Evolutionary conservation across 2,888 invertebrate genomes (phyloP).

Genomic region (Phrixothrix hirtus): DNA sequence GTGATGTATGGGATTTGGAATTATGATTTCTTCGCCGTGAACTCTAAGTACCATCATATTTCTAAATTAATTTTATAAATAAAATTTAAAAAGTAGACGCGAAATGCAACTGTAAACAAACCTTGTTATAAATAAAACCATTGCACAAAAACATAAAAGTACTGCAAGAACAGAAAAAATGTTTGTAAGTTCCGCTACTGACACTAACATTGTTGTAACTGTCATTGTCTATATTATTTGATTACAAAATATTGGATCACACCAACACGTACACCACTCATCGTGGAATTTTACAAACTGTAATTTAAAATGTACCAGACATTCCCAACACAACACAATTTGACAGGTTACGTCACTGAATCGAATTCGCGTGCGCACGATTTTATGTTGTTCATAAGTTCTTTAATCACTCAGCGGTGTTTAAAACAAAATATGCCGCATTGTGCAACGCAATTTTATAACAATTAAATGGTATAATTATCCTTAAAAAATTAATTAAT

Average conservation of each 20-base stretch:
- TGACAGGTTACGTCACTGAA: conserved; percentile 27
- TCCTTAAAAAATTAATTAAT: background rate
- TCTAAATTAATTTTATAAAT: conserved; percentile 59
- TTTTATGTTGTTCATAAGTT: background rate
- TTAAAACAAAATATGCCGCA: too few relatives aligned
- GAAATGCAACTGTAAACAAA: too few relatives aligned
- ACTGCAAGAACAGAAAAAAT: conserved; percentile 76
- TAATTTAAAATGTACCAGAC: conserved; percentile 7
- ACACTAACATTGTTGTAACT: conserved; percentile 66
- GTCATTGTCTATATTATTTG: conserved; percentile 43
- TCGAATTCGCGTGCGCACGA: background rate
- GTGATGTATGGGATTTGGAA: conserved; percentile 54
- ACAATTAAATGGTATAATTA: too few relatives aligned
- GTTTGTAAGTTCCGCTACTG: conserved; percentile 74
- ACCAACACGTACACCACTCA: conserved; percentile 26
- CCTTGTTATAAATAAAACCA: conserved; percentile 77
- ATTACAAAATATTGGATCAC: conserved; percentile 25
- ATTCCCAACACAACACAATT: conserved; percentile 5
- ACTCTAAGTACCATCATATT: conserved; percentile 78
- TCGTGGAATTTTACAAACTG: conserved; percentile 27
- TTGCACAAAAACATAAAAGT: conserved; percentile 72
- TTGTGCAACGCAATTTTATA: too few relatives aligned
- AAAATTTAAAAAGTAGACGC: too few relatives aligned
- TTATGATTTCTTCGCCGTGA: conserved; percentile 69
- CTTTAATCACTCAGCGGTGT: background rate